Percentiles rank a stretch among this genome's conserved stretches.
These are phyloP conservation scores for Pediacus dermestoides DNA, from an alignment of 2,888 invertebrate species.

Conservation along the genomic window DNA sequence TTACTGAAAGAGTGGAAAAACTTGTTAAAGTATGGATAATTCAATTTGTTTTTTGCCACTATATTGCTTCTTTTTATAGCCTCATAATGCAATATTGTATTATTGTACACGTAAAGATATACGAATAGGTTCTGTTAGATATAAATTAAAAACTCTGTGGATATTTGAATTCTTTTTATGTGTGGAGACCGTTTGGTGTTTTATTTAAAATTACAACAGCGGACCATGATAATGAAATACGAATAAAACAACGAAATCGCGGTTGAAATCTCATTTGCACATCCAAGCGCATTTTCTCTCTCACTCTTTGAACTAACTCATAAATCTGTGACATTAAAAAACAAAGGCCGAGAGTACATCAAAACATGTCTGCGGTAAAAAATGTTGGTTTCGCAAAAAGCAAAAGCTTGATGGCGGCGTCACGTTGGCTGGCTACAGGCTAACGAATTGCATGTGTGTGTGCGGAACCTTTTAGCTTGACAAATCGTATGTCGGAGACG, in stretches of 20 bases:
- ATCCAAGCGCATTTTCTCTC: constrained; percentile 22
- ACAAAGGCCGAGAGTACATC: constrained; percentile 46
- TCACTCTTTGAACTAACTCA: constrained; percentile 28
- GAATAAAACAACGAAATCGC: constrained; percentile 32
- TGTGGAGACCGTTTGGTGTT: not conserved
- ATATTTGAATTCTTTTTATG: no score
- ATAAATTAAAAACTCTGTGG: no score
- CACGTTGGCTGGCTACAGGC: constrained; percentile 49
- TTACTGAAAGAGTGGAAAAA: no score
- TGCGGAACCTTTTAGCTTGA: constrained; percentile 51
- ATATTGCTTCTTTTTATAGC: no score
- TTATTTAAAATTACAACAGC: constrained; percentile 24
- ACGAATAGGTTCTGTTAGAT: no score
- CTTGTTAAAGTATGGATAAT: no score
- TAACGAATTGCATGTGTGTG: constrained; percentile 50
- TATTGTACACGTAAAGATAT: no score
- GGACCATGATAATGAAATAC: constrained; percentile 14
- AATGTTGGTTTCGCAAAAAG: constrained; percentile 16
- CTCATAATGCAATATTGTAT: no score
- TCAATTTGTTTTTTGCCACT: no score
- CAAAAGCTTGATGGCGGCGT: constrained; percentile 44
- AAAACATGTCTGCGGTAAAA: constrained; percentile 47
- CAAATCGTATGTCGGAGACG: constrained; percentile 47
- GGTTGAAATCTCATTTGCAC: constrained; percentile 45
- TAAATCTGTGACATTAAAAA: constrained; percentile 47